Conservation (phyloP, 2,797 vertebrate species). For the Myoxocephalus aenaeus region DNA sequence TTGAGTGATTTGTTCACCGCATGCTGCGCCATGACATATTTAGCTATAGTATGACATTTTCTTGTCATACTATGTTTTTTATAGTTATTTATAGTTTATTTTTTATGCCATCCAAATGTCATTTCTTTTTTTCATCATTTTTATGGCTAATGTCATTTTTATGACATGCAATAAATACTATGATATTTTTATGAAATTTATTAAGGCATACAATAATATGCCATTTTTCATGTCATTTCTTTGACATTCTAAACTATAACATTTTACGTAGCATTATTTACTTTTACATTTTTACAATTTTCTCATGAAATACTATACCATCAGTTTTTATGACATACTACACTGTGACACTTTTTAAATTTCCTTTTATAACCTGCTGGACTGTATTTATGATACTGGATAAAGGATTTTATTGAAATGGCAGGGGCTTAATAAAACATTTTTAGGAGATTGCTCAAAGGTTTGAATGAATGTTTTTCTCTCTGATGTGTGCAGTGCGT, state of each 20-base stretch:
- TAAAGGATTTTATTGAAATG: not conserved
- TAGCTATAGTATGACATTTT: not conserved
- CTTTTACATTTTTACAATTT: not conserved
- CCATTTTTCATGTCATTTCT: not conserved
- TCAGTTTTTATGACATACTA: not conserved
- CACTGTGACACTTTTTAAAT: no score
- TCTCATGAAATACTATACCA: no score
- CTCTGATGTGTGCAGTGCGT: not conserved
- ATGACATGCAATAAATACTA: not conserved
- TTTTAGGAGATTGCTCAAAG: not conserved
- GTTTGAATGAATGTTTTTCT: constrained; percentile 2
- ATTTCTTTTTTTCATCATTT: no score
- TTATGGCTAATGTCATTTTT: no score
- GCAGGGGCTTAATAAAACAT: not conserved
- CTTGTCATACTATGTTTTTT: not conserved
- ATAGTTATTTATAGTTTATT: not conserved
- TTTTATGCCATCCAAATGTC: no score
- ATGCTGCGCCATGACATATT: no score
- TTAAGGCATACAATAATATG: not conserved
- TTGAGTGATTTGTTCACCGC: not conserved
- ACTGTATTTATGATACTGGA: not conserved
- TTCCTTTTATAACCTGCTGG: not conserved
- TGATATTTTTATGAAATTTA: not conserved
- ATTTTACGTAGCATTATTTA: not conserved
- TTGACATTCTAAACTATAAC: not conserved